These are phyloP conservation scores for Megaleporinus macrocephalus DNA, from an alignment of 2,113 vertebrate species.

Conservation along the genomic window DNA sequence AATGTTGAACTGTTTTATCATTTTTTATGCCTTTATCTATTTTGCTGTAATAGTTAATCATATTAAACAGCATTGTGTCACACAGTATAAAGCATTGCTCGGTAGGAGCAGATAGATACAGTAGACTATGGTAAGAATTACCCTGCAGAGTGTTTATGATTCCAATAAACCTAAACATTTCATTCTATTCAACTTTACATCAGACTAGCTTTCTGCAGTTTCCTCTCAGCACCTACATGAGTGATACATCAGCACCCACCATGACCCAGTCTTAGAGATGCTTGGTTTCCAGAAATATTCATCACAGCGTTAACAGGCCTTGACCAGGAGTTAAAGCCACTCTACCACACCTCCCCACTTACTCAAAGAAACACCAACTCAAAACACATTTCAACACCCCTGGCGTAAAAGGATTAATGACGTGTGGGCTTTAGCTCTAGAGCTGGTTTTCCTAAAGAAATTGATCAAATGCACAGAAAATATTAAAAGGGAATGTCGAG, in stretches of 20 bases:
- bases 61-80: neutral
- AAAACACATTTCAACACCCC: neutral
- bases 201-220: neutral
- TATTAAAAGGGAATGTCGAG: neutral
- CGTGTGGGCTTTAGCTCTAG: neutral
- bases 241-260: too few relatives aligned
- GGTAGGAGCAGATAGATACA: neutral
- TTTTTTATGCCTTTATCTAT: neutral
- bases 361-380: neutral
- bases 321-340: neutral
- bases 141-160: too few relatives aligned
- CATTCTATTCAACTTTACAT: neutral
- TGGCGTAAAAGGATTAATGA: neutral
- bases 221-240: too few relatives aligned
- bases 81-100: neutral
- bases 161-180: too few relatives aligned
- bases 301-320: neutral
- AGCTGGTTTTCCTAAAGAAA: neutral
- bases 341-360: neutral
- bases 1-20: neutral
- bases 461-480: neutral
- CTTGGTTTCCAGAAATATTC: conserved; percentile 4
- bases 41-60: neutral
- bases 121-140: neutral
- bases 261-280: neutral